Evolutionary conservation across 1,140 invertebrate genomes (phyloP), one percentile per base, ranked within the genome.

Genomic region (Euborellia annulipes): DNA sequence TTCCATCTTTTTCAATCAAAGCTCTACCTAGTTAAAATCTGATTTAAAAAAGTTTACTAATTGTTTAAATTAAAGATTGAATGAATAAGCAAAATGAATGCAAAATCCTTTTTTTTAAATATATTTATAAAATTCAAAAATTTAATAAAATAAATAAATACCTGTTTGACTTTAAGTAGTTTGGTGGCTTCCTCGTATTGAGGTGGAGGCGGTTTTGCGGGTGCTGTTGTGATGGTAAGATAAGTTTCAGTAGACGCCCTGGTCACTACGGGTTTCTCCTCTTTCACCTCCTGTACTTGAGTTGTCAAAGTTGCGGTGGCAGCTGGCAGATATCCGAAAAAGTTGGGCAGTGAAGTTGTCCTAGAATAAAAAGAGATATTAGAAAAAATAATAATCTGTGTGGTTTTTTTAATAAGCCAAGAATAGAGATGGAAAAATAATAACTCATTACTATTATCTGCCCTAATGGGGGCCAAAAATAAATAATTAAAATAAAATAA

Each of bases 161-260:
- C 52, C 51, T 55, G 50, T 50, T 60, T 59, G 3, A 55, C 54
- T 48, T 73, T 73, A 9, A 75, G 59, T 41, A 77, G 68, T 54
- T 79, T 79, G 0, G 79, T 72, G 4, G 78, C 78, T 58, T 82
- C 79, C 45, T 81, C 74, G 50, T 83, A 83, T 36, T 77, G 69
- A 13, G 78, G 77, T 11, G 68, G 76, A 23, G 66, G 72, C 13
- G 63, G 47, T 58, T 65, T 47, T 62, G 63, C 48, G 59, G 58
- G 22, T 66, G 46, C 47, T 59, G 55, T 47, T 55, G 50, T 47
- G 61, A 60, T 38, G 61, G 23, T 27, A 11, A 27, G 23, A 11
- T 6, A 27, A 11, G 23, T 27, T 27, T 27, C 23, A 6, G 23
- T 27, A 6, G 23, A 4, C 23, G 23, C 23, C 11, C 23, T 4